Base-by-base conservation (phyloP, 2,113 vertebrate genomes). In the Cairina moschata region DNA sequence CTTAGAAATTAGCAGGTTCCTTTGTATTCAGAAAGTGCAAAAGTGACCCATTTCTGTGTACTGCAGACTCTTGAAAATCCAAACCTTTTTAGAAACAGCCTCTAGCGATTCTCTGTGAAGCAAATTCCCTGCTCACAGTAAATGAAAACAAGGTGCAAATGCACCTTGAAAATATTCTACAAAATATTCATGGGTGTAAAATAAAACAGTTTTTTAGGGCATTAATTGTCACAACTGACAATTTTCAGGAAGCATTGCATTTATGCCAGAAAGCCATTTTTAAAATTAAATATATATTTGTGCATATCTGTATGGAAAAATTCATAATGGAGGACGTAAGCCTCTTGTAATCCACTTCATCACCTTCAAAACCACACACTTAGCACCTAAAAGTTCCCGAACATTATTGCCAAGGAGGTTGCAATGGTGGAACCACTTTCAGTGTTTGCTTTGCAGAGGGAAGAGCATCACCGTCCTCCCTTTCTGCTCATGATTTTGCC, bases 391-490 rank as follows among this genome's bases (percentile, higher is more conserved):
- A 81, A 68, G 8, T 16, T 60, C 88, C 69, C 40, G 13, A 80
- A 21, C 14, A 38, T n/a, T 1, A 0, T 23, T 52, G 17, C 21
- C 32, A 72, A 54, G 34, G 36, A 54, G 3, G 21, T 2, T 36
- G 7, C 21, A 18, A 32, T 17, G 31, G 34, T 21, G 50, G 48
- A 15, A 65, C 17, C 13, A 4, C 12, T 44, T 4, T 1, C 29
- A 22, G 11, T n/a, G 8, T 6, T 56, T 77, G 15, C 16, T 48
- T 69, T 87, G 20, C 72, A 40, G 56, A 32, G 8, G 25, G 31
- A 32, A 60, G 17, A 90, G 1, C 54, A 55, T 11, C 65, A 25
- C 6, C 2, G 0, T 34, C 44, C 26, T 59, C 46, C 4, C 11
- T 55, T 36, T 78, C 31, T 62, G n/a, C n/a, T 59, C 21, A 7